These are phyloP conservation scores for Sphyrna mokarran DNA, from an alignment of 2,113 vertebrate species.

Conservation along the genomic window DNA sequence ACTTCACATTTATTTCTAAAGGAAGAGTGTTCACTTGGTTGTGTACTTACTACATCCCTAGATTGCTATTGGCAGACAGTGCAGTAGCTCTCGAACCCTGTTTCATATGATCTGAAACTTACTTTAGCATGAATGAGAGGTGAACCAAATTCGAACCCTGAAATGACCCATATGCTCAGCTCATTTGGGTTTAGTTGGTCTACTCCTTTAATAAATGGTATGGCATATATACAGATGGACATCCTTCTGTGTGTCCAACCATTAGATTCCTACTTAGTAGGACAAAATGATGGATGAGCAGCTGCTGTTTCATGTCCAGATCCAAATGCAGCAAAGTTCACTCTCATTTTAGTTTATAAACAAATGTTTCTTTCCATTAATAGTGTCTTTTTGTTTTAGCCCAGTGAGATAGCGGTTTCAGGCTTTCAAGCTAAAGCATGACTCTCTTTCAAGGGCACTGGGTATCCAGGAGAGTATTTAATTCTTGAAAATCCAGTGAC, in stretches of 20 bases:
- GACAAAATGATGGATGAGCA: conserved; percentile 16
- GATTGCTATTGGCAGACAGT: not conserved
- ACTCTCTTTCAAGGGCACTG: not conserved
- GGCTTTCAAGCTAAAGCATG: not conserved
- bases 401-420: no score
- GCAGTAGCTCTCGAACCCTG: not conserved
- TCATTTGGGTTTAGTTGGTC: not conserved
- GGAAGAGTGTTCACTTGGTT: not conserved
- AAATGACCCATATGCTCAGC: not conserved
- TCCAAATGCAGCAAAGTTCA: not conserved
- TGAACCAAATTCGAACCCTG: not conserved
- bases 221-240: not conserved
- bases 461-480: not conserved
- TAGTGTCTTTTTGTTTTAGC: not conserved
- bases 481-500: not conserved
- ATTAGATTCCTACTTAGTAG: not conserved
- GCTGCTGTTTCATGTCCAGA: not conserved
- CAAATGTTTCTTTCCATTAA: not conserved
- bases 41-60: not conserved
- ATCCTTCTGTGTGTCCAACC: not conserved
- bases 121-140: not conserved
- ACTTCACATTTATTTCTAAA: not conserved
- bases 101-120: not conserved
- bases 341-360: not conserved
- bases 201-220: conserved; percentile 24